phyloP scores from a whole-genome alignment of 2,888 invertebrate species.

The Archaeoteleia sp. region DNA sequence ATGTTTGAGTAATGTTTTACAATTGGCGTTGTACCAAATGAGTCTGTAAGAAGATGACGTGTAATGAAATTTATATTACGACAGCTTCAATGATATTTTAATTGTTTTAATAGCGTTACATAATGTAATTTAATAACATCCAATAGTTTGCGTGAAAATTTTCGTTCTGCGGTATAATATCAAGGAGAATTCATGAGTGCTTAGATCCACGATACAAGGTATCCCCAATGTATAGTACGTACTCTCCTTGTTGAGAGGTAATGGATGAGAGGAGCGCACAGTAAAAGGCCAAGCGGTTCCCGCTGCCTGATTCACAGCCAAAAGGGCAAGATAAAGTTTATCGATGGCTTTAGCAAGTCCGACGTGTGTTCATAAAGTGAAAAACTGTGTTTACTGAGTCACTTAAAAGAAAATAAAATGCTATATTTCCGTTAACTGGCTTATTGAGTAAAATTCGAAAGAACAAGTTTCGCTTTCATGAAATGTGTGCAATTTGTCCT shows the following conservation, averaged over 20 bases:
- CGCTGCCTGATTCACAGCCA: constrained; percentile 42
- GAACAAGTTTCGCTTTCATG: neutral
- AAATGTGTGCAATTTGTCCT: no score
- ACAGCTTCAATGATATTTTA: constrained; percentile 22
- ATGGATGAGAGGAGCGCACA: constrained; percentile 40
- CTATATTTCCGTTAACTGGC: constrained; percentile 15
- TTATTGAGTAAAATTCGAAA: neutral
- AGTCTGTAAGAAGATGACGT: no score
- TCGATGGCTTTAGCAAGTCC: constrained; percentile 40
- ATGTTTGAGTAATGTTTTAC: no score
- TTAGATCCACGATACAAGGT: constrained; percentile 38
- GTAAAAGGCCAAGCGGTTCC: constrained; percentile 45
- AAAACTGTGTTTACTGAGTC: constrained; percentile 37
- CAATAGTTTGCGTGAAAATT: constrained; percentile 28
- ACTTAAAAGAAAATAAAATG: constrained; percentile 32
- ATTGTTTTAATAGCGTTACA: constrained; percentile 16
- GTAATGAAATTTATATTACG: constrained; percentile 17
- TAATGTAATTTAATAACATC: constrained; percentile 20
- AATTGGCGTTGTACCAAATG: no score
- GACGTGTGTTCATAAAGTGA: constrained; percentile 41
- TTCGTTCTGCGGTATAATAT: constrained; percentile 28
- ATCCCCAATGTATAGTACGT: constrained; percentile 36
- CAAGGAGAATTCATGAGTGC: constrained; percentile 37
- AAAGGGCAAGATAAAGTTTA: constrained; percentile 46
- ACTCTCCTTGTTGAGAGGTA: constrained; percentile 41